Base-by-base conservation (phyloP, 1,140 invertebrate genomes). In the Plutomurus gul region DNA sequence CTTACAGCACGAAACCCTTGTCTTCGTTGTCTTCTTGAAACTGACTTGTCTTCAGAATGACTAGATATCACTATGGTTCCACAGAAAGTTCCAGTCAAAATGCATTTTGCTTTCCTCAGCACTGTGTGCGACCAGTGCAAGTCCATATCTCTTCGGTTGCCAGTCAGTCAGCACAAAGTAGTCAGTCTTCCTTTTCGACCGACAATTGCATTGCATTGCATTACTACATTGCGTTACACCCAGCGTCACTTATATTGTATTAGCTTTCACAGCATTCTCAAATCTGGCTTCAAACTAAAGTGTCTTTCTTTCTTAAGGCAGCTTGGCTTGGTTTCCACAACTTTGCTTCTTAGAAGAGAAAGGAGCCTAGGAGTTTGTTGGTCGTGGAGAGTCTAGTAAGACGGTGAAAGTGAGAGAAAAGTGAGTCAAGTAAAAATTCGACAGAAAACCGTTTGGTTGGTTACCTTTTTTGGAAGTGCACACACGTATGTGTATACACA, bases 221-320 rank as follows among this genome's bases (percentile, higher is more conserved):
- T 18, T 49, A 33, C 1, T n/a, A 16, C 25, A 36, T 65, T 30
- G 10, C n/a, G 7, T 8, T 43, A 13, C 11, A 43, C 39, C 1
- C n/a, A 43, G 11, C 11, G 11, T 10, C 2, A 3, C 39, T 43
- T 43, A n/a, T n/a, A 13, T 13, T 8, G 6, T 33, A 65, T 65
- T 65, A 33, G 56, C 56, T 65, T 65, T 30, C 56, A 65, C 56
- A 65, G 56, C 56, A 65, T 36, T 65, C 56, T 65, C 16, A 65
- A 65, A 65, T 65, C 56, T 33, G 16, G 56, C 10, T 65, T 65
- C 36, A 33, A 65, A 65, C 56, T 65, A 65, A 65, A 65, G 56
- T 65, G 27, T 65, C 27, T 33, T 65, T 30, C 27, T 65, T 65
- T 33, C 6, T 27, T 65, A 33, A 65, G 56, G 18, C 56, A 65